Conservation (phyloP, 2,888 invertebrate species). For the Horisme vitalbata region DNA sequence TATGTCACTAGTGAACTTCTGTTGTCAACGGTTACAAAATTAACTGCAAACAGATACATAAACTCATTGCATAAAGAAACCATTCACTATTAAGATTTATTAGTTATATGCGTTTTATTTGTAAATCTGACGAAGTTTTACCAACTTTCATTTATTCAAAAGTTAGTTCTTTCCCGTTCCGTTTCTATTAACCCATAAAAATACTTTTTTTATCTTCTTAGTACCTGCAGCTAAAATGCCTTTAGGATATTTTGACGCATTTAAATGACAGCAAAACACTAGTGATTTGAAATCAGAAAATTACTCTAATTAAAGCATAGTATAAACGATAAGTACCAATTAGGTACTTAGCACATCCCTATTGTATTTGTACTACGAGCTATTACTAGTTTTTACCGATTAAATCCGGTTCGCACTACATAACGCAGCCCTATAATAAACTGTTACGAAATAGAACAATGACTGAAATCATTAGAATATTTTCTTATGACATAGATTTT, state of each 20-base stretch:
- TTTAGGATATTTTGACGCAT: too few species aligned
- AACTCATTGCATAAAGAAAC: not conserved
- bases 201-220: too few species aligned
- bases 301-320: too few species aligned
- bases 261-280: too few species aligned
- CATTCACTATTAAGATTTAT: not conserved
- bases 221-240: too few species aligned
- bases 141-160: too few species aligned
- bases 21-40: not conserved
- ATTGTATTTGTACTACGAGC: not conserved
- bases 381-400: constrained; percentile 4
- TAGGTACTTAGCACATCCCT: not conserved
- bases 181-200: too few species aligned
- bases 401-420: constrained; percentile 6
- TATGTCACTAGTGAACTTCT: not conserved
- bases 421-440: not conserved
- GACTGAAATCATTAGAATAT: not conserved
- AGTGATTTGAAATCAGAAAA: too few species aligned
- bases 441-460: constrained; percentile 5
- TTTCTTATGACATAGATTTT: not conserved
- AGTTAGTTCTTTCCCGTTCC: too few species aligned
- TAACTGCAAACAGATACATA: not conserved
- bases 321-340: too few species aligned
- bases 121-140: too few species aligned
- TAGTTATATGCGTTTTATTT: too few species aligned